Evolutionary conservation across 1,140 invertebrate genomes (phyloP), one percentile per base, ranked within the genome.

Genomic region (Caenorhabditis briggsae): DNA sequence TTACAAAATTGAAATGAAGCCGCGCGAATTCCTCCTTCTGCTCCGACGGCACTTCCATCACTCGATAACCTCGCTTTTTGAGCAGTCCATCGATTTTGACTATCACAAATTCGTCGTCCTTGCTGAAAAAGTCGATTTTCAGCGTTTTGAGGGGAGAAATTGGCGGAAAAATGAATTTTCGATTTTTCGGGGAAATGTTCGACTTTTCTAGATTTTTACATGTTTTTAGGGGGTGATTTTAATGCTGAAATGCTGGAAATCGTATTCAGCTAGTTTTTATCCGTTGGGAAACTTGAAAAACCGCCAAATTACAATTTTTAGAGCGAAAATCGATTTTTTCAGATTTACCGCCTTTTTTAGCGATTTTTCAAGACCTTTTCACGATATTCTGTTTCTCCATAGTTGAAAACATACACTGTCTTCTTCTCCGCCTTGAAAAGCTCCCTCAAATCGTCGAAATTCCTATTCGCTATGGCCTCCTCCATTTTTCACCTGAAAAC

Each of bases 21-120:
- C 70, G 12, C 0, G 70, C 70, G 8, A 78, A 23, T 11, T 48
- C 46, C 11, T 46, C 70, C n/a, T 78, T 78, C 9, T 23, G 25
- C 3, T 48, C 46, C n/a, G 33, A 50, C 8, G 70, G 70, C 18
- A 43, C 1, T 20, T 78, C 46, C 46, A 33, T 18, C 3, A 78
- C n/a, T 23, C 53, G n/a, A 14, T 50, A 78, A 53, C 70, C 70
- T 14, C 46, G 16, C 46, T 48, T 78, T 53, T 78, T 78, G 0
- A 78, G 70, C 5, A 78, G 46, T 53, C 46, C 46, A n/a, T 78
- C 70, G 43, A 78, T 23, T 78, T 78, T 78, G 2, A 78, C 20
- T 3, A 78, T 11, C 2, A 78, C 70, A 23, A 78, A 50, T 50
- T 78, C 70, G 46, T 78, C 70, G n/a, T 78, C 70, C 20, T 78